These are phyloP conservation scores for Leptogaster cylindrica DNA, from an alignment of 2,888 invertebrate species.

Conservation along the genomic window DNA sequence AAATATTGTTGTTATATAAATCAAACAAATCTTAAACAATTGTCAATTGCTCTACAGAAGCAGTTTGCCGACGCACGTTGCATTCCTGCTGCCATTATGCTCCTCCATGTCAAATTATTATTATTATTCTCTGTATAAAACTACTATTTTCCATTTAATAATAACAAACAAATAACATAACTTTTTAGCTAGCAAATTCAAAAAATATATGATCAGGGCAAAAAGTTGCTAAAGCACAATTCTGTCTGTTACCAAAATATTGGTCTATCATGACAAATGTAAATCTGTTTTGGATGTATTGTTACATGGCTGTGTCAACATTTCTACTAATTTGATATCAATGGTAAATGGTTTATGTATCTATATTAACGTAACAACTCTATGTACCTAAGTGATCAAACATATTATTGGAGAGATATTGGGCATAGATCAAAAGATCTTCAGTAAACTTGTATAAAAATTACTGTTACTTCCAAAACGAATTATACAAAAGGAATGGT, in stretches of 20 bases:
- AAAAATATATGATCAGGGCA: background rate
- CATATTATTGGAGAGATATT: constrained; percentile 15
- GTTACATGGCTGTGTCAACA: too few species aligned
- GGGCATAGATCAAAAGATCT: constrained; percentile 27
- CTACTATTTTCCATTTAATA: too few species aligned
- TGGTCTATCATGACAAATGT: constrained; percentile 1
- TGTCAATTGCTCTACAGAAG: constrained; percentile 17
- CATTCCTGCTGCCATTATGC: background rate
- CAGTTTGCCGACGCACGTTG: constrained; percentile 8
- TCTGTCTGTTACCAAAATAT: background rate
- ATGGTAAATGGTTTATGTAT: constrained; percentile 13
- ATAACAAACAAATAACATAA: constrained; percentile 26
- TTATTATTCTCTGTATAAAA: too few species aligned
- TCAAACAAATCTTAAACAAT: constrained; percentile 4
- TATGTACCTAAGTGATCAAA: constrained; percentile 10
- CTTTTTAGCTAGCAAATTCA: constrained; percentile 20
- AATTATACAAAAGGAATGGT: constrained; percentile 39
- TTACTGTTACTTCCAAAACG: constrained; percentile 24
- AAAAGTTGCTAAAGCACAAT: background rate
- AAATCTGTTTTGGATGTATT: too few species aligned
- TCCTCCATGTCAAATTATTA: too few species aligned
- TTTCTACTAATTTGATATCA: constrained; percentile 11
- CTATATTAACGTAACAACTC: constrained; percentile 15
- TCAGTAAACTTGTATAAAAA: constrained; percentile 31
- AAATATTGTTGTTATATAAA: background rate